These are phyloP conservation scores for Marasmarcha lunaedactyla DNA, from an alignment of 2,888 invertebrate genomes.

Conservation along the genomic window DNA sequence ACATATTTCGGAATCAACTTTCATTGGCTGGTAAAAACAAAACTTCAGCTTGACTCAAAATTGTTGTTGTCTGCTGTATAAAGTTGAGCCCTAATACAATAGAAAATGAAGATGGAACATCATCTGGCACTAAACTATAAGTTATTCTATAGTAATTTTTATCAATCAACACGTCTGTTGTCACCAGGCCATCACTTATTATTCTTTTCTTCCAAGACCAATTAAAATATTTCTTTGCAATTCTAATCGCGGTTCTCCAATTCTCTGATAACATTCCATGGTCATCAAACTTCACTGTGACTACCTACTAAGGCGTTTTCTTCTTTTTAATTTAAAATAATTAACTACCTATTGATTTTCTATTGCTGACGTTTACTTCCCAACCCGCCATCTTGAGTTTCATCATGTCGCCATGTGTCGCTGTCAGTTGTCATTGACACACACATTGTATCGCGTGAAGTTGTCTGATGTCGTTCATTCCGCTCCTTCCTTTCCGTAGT, in stretches of 20 bases:
- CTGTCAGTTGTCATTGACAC: neutral
- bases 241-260: neutral
- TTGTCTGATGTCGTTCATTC: neutral
- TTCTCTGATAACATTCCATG: neutral
- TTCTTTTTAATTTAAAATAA: too few relatives aligned
- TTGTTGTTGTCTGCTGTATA: neutral
- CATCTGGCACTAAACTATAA: too few relatives aligned
- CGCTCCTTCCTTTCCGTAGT: neutral
- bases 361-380: too few relatives aligned
- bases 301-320: slow-evolving; percentile 1
- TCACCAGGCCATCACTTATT: neutral
- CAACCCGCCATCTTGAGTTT: too few relatives aligned
- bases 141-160: neutral
- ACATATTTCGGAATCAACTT: neutral
- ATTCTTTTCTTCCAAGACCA: too few relatives aligned
- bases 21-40: slow-evolving; percentile 1
- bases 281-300: slow-evolving; percentile 3
- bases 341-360: too few relatives aligned
- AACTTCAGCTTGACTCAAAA: neutral
- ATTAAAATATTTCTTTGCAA: too few relatives aligned
- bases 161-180: slow-evolving; percentile 1
- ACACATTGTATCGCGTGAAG: neutral
- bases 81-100: too few relatives aligned
- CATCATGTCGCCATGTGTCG: too few relatives aligned
- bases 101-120: too few relatives aligned